These are phyloP conservation scores for Ectemnius continuus DNA, from an alignment of 2,888 invertebrate genomes.

Conservation along the genomic window DNA sequence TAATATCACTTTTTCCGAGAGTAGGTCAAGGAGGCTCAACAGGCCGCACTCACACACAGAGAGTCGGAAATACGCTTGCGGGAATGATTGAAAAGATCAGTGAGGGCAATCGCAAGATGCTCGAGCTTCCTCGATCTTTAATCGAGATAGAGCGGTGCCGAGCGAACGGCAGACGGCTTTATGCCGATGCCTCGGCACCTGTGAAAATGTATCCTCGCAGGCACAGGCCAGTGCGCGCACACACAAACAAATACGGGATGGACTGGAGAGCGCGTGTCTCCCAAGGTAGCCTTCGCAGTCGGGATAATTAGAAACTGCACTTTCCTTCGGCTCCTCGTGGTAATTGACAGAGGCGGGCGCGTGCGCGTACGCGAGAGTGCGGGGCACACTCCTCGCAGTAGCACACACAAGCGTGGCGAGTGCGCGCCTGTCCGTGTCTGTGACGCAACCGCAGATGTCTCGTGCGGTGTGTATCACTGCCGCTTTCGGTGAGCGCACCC, in stretches of 20 bases:
- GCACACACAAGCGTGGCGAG: not conserved
- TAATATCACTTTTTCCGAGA: conserved; percentile 2
- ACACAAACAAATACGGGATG: too few species aligned
- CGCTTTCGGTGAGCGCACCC: not conserved
- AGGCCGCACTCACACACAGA: not conserved
- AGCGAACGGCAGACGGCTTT: conserved; percentile 3
- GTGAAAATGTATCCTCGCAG: conserved; percentile 11
- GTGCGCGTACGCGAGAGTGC: conserved; percentile 25
- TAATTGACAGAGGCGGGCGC: conserved; percentile 27
- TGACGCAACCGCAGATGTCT: not conserved
- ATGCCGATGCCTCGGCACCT: conserved; percentile 7
- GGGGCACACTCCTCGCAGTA: conserved; percentile 22
- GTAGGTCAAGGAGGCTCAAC: not conserved
- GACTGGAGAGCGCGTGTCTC: too few species aligned
- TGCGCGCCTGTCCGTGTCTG: conserved; percentile 15
- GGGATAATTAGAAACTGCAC: conserved; percentile 38
- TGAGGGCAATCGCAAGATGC: conserved; percentile 11
- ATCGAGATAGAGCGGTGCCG: conserved; percentile 9
- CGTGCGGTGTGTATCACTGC: conserved; percentile 3
- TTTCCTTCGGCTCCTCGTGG: conserved; percentile 33
- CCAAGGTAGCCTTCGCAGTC: not conserved
- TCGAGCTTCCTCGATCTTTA: conserved; percentile 15
- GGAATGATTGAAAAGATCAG: conserved; percentile 18
- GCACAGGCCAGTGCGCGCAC: too few species aligned
- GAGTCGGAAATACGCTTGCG: not conserved